Evolutionary conservation across 2,113 vertebrate genomes (phyloP).

Genomic region (Odontesthes bonariensis): DNA sequence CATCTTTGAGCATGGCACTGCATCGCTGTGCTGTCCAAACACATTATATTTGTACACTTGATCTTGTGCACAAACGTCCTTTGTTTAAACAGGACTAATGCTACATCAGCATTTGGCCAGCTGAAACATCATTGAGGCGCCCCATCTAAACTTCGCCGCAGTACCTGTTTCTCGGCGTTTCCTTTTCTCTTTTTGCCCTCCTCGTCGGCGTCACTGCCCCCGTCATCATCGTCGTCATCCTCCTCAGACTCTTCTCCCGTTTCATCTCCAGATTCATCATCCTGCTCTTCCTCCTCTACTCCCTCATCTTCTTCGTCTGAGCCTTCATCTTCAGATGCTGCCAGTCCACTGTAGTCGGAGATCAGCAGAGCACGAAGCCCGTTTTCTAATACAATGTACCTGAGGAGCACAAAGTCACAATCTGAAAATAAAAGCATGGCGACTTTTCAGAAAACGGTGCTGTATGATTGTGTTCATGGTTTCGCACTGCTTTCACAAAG

Average conservation of each 20-base stretch:
- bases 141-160: background rate
- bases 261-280: conserved; percentile 85
- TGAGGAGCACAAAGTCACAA: conserved; percentile 57
- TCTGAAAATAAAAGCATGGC: background rate
- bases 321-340: conserved; percentile 37
- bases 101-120: no score
- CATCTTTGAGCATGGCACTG: conserved; percentile 5
- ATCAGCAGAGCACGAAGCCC: conserved; percentile 92
- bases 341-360: conserved; percentile 87
- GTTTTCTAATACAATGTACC: conserved; percentile 90
- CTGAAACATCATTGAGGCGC: background rate
- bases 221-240: conserved; percentile 78
- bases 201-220: conserved; percentile 43
- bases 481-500: background rate
- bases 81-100: conserved; percentile 3
- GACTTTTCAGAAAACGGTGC: no score
- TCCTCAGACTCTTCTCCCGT: conserved; percentile 86
- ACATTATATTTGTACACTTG: background rate
- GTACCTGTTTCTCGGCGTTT: conserved; percentile 93
- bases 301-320: conserved; percentile 41
- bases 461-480: no score
- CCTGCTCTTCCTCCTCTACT: conserved; percentile 81
- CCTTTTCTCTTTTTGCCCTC: conserved; percentile 81
- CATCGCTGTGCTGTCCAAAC: background rate
- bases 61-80: background rate